Base-by-base conservation (phyloP, 2,797 vertebrate species). In the Myoxocephalus aenaeus region DNA sequence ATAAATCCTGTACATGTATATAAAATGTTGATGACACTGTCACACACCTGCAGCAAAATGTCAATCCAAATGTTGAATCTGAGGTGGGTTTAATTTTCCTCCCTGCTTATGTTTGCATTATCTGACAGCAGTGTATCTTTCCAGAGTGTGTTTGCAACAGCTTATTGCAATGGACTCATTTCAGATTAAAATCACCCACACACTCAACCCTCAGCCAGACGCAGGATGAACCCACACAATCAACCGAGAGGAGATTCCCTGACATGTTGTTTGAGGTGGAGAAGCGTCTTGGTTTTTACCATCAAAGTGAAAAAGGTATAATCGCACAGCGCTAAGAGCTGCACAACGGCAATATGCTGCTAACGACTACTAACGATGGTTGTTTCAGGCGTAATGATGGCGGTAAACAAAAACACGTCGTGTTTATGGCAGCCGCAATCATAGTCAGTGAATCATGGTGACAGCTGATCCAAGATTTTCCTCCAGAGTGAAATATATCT, bases 321-420 rank as follows among this genome's bases (percentile, higher is more conserved):
- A 38, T 65, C 5, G 25, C 27, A 63, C 22, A 62, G 20, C 3
- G 14, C 48, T 13, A 4, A 22, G 9, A 66, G 42, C 40, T 59
- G 32, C 22, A 17, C 10, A 1, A 25, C 25, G 54, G 27, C 27
- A 34, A 25, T 20, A 12, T 63, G 74, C 29, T 29, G 15, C 50
- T 15, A 12, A 36, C 13, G 1, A 29, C 38, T 7, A 5, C 66
- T 17, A 44, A 11, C 11, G 1, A n/a, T 29, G 44, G 34, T 29
- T 40, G 54, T 40, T 61, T 22, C 44, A 66, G 17, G 13, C 40
- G 25, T n/a, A 40, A 75, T 59, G 34, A 74, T 15, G 51, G n/a
- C 20, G 9, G 29, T 13, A 20, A 22, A 51, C 8, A 29, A 50
- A 58, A 56, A 56, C 2, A 0, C 13, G 9, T 15, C 32, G 2